These are phyloP conservation scores for Melitaea athalia DNA, from an alignment of 2,888 invertebrate species.

Conservation along the genomic window DNA sequence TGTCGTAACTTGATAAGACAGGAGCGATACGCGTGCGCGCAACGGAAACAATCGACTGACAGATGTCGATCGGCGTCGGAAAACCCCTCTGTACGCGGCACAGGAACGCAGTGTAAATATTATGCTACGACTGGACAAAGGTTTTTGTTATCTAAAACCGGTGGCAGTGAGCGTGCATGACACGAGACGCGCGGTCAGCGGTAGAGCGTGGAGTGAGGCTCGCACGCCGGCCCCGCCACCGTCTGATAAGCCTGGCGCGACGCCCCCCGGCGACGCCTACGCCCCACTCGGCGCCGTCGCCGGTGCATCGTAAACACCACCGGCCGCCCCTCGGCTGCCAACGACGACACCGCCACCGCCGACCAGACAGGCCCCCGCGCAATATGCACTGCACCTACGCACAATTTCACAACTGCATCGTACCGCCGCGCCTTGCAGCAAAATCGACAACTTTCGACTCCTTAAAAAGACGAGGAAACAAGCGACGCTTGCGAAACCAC, in stretches of 20 bases:
- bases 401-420: slow-evolving; percentile 70
- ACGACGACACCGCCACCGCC: slow-evolving; percentile 49
- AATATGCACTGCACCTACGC: slow-evolving; percentile 75
- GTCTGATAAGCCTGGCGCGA: slow-evolving; percentile 82
- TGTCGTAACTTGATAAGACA: slow-evolving; percentile 73
- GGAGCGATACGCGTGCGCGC: slow-evolving; percentile 71
- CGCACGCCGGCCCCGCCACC: slow-evolving; percentile 79
- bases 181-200: slow-evolving; percentile 74
- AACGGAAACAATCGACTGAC: slow-evolving; percentile 72
- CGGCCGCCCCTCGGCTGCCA: slow-evolving; percentile 69
- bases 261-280: slow-evolving; percentile 82
- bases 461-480: slow-evolving; percentile 76
- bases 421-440: slow-evolving; percentile 56
- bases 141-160: slow-evolving; percentile 80
- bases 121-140: slow-evolving; percentile 80
- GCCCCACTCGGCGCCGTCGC: slow-evolving; percentile 77
- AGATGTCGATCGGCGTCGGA: slow-evolving; percentile 73
- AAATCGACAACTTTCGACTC: slow-evolving; percentile 78
- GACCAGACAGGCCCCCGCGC: slow-evolving; percentile 73
- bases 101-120: slow-evolving; percentile 74
- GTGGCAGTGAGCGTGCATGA: slow-evolving; percentile 69
- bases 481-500: slow-evolving; percentile 62
- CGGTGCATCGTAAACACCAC: slow-evolving; percentile 75
- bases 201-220: slow-evolving; percentile 74
- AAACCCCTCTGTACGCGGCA: slow-evolving; percentile 76